phyloP scores from a whole-genome alignment of 2,888 invertebrate genomes.

The Phaedon cochleariae region DNA sequence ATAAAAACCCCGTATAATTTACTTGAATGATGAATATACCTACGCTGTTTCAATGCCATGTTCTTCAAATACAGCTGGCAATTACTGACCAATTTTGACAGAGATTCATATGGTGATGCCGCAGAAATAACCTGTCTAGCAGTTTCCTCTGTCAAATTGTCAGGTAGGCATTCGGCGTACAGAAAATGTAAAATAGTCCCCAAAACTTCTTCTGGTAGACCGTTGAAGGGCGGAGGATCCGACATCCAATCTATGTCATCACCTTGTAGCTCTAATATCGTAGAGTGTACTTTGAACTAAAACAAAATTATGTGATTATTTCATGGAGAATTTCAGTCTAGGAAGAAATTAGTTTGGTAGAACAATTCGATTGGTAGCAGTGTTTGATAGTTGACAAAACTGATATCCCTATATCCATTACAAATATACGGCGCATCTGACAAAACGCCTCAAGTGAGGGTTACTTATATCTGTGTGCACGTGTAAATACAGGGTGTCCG shows the following conservation, averaged over 20 bases:
- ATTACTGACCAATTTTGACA: constrained; percentile 66
- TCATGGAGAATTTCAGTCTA: no score
- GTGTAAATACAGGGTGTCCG: no score
- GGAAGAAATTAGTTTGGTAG: no score
- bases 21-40: no score
- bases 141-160: constrained; percentile 67
- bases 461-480: no score
- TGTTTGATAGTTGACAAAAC: no score
- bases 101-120: constrained; percentile 66
- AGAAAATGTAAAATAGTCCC: constrained; percentile 70
- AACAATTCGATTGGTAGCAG: no score
- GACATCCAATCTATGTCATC: constrained; percentile 67
- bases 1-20: no score
- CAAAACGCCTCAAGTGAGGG: no score
- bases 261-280: constrained; percentile 67
- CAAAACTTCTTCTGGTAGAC: constrained; percentile 69
- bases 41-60: constrained; percentile 71
- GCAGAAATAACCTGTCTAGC: constrained; percentile 67
- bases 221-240: constrained; percentile 66
- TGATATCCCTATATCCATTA: no score
- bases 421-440: no score
- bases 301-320: constrained; percentile 35
- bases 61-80: constrained; percentile 71
- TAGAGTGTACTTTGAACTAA: constrained; percentile 67
- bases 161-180: constrained; percentile 71